These are phyloP conservation scores for Hypomesus transpacificus DNA, from an alignment of 2,113 vertebrate species.

Conservation along the genomic window DNA sequence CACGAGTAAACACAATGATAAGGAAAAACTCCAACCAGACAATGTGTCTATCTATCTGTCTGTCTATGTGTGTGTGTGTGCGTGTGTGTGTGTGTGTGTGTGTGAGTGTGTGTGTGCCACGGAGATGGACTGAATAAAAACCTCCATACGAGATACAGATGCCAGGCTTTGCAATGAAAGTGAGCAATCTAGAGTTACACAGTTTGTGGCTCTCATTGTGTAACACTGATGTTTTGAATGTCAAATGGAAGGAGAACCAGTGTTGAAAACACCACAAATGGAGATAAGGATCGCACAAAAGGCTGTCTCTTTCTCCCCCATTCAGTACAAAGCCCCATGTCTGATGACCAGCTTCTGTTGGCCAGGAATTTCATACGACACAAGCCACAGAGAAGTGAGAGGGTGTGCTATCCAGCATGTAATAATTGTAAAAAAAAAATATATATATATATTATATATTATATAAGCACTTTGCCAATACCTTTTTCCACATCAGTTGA, in stretches of 20 bases:
- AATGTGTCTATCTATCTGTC: conserved; percentile 4
- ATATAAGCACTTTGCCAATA: conserved; percentile 36
- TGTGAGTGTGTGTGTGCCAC: background rate
- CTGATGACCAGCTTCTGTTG: conserved; percentile 48
- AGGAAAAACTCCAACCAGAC: background rate
- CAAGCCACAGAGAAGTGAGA: conserved; percentile 37
- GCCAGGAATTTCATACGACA: no score
- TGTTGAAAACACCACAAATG: conserved; percentile 69
- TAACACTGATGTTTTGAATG: conserved; percentile 68
- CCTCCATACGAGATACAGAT: conserved; percentile 56
- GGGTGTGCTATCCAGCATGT: conserved; percentile 48
- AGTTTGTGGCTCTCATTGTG: conserved; percentile 48
- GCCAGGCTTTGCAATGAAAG: conserved; percentile 62
- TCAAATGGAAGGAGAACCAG: conserved; percentile 68
- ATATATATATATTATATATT: background rate
- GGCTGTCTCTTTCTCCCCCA: conserved; percentile 44
- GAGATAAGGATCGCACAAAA: conserved; percentile 74
- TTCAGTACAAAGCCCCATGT: conserved; percentile 50
- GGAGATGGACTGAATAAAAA: conserved; percentile 38
- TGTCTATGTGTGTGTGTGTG: conserved; percentile 9
- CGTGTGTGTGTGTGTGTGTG: conserved; percentile 12
- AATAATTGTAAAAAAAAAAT: conserved; percentile 4
- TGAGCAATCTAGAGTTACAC: conserved; percentile 63
- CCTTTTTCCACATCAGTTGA: conserved; percentile 16
- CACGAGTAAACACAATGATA: no score